Evolutionary conservation across 2,888 invertebrate genomes (phyloP), one percentile per base, ranked within the genome.

Genomic region (Drosophila kambysellisi): DNA sequence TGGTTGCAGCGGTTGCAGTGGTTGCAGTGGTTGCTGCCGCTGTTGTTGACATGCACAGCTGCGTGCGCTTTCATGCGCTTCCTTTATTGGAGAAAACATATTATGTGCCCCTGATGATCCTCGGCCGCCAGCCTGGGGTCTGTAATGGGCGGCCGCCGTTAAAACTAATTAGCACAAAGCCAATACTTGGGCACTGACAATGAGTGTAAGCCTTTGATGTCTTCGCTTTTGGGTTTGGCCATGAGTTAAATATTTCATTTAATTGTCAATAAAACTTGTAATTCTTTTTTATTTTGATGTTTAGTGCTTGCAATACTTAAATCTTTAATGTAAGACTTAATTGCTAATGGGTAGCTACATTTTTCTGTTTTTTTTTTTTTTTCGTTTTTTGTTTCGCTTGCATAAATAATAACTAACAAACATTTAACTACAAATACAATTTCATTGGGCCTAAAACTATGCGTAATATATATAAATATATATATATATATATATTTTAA

Each of bases 391-490:
- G 68, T 74, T 74, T 69, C 54, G 68, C 25, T 75, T 88, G 76
- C 85, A 89, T 91, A 88, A 88, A 88, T 88, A 90, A 81, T 89
- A 88, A 91, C 87, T 88, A 88, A 91, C 88, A 89, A 91, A 91
- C 78, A 88, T 88, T 84, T 76, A 90, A 87, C 91, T 89, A 90
- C 53, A 69, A 58, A 69, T 84, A 54, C 62, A 70, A 61, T 71
- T 76, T 70, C 57, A 60, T 68, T 73, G 79, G 76, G 66, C 70
- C 68, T 79, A 81, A 46, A 56, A 66, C 63, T 70, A 58, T 59
- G 57, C 30, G 35, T 53, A 63, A 57, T 58, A 58, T 57, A 25
- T 56, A 37, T 43, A 37, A 48, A 39, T 48, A 63, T 60, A 5
- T 33, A 12, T 70, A 5, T 59, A 0, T 54, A 57, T 68, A 48